Percentiles rank a stretch among this genome's conserved stretches.
Conservation (phyloP, 2,888 invertebrate species). For the Cryptocheilus praepositus region DNA sequence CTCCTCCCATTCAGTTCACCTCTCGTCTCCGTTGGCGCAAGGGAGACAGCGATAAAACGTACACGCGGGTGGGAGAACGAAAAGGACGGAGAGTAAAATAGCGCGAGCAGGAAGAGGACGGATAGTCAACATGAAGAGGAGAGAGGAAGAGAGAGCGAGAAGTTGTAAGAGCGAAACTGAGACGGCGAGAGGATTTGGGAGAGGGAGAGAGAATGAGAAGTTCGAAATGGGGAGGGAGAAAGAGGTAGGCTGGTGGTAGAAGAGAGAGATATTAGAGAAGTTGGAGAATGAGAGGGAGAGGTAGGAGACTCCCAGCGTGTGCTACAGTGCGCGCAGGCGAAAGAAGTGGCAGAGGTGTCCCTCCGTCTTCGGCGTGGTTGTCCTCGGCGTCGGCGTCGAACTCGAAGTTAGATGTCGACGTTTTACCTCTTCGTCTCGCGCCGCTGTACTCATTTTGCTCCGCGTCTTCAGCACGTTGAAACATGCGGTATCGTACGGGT, state of each 20-base stretch:
- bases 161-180: not conserved
- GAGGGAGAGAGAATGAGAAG: slow-evolving; percentile 7
- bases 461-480: slow-evolving; percentile 30
- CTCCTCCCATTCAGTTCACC: slow-evolving; percentile 61
- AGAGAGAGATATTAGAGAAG: not conserved
- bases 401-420: too few species aligned
- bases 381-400: too few species aligned
- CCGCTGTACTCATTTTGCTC: not conserved
- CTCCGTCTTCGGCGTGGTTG: too few species aligned
- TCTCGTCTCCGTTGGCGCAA: slow-evolving; percentile 28
- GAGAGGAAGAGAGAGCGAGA: not conserved
- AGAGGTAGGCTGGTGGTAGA: not conserved
- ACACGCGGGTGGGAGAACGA: not conserved
- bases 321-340: slow-evolving; percentile 1
- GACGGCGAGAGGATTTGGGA: not conserved
- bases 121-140: not conserved
- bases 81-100: not conserved
- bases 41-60: not conserved
- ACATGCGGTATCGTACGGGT: slow-evolving; percentile 8
- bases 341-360: not conserved
- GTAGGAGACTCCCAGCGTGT: not conserved
- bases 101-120: not conserved
- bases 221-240: slow-evolving; percentile 8
- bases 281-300: not conserved
- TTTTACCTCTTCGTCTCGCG: not conserved